Percentiles rank a stretch among this genome's conserved stretches.
Conservation (phyloP, 2,888 invertebrate genomes). For the Liodrosophila aerea region DNA sequence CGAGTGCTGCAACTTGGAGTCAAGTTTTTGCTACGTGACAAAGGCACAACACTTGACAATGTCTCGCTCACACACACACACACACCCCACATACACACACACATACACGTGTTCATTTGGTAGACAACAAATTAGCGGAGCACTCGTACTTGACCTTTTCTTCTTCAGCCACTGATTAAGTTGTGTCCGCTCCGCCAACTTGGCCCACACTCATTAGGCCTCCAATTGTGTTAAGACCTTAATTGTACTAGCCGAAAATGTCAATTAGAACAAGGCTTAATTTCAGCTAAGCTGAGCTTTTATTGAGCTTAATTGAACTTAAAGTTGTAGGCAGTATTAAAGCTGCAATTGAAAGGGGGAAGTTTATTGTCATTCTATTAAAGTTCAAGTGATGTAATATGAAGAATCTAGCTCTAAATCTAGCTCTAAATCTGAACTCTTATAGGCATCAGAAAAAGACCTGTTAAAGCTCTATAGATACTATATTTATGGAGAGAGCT, state of each 20-base stretch:
- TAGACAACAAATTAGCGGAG: slow-evolving; percentile 70
- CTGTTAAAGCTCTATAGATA: too few species aligned
- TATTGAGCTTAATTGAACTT: too few species aligned
- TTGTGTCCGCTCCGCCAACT: slow-evolving; percentile 37
- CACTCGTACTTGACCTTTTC: slow-evolving; percentile 72
- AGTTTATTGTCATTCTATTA: too few species aligned
- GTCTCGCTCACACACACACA: slow-evolving; percentile 32
- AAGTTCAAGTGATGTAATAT: too few species aligned
- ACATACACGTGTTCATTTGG: slow-evolving; percentile 5
- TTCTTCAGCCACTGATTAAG: slow-evolving; percentile 64
- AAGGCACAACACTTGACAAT: slow-evolving; percentile 72
- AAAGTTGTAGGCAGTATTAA: not conserved
- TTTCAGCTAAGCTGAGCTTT: too few species aligned
- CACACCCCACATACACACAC: slow-evolving; percentile 22
- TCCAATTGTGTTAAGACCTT: not conserved
- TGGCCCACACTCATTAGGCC: slow-evolving; percentile 34
- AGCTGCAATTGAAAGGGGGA: not conserved
- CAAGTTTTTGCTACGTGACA: slow-evolving; percentile 74
- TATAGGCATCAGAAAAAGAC: too few species aligned
- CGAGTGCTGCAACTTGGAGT: slow-evolving; percentile 50
- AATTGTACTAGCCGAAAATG: slow-evolving; percentile 10
- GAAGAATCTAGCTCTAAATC: too few species aligned
- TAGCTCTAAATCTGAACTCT: too few species aligned
- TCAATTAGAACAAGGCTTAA: slow-evolving; percentile 4
- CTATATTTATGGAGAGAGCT: too few species aligned